These are phyloP conservation scores for Agrochola macilenta DNA, from an alignment of 2,888 invertebrate species.

Conservation along the genomic window DNA sequence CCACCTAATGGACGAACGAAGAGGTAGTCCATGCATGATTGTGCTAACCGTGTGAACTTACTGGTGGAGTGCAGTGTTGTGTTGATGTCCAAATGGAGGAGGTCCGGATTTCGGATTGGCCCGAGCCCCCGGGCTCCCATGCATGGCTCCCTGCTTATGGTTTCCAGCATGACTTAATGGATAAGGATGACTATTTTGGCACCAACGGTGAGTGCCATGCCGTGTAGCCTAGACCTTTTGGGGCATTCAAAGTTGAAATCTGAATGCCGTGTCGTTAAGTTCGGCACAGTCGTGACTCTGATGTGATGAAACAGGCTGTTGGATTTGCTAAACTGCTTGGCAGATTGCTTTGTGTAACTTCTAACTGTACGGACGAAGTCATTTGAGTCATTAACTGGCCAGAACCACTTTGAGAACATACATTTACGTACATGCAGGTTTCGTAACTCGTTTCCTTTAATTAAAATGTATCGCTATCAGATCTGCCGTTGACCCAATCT, in stretches of 20 bases:
- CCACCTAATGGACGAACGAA: constrained; percentile 88
- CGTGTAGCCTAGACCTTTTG: constrained; percentile 68
- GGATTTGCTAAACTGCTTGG: constrained; percentile 71
- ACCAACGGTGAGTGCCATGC: constrained; percentile 91
- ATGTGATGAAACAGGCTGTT: constrained; percentile 67
- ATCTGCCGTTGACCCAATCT: constrained; percentile 62
- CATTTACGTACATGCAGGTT: constrained; percentile 48
- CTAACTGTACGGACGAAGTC: constrained; percentile 61
- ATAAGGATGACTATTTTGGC: constrained; percentile 92
- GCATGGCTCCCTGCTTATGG: constrained; percentile 95
- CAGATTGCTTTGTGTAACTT: constrained; percentile 68
- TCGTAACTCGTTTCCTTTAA: constrained; percentile 63
- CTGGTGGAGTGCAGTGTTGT: constrained; percentile 89
- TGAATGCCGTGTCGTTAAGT: constrained; percentile 70
- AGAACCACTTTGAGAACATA: constrained; percentile 37
- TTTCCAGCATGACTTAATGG: constrained; percentile 92
- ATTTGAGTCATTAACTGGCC: constrained; percentile 56
- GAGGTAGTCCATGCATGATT: constrained; percentile 89
- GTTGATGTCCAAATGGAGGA: constrained; percentile 91
- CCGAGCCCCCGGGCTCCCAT: constrained; percentile 92
- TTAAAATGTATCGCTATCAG: constrained; percentile 62
- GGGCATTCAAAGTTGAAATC: constrained; percentile 64
- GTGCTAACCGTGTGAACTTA: constrained; percentile 84
- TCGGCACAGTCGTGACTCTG: constrained; percentile 72
- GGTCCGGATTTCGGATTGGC: constrained; percentile 92